Base-by-base conservation (phyloP, 1,140 invertebrate genomes). In the Ephestia elutella region DNA sequence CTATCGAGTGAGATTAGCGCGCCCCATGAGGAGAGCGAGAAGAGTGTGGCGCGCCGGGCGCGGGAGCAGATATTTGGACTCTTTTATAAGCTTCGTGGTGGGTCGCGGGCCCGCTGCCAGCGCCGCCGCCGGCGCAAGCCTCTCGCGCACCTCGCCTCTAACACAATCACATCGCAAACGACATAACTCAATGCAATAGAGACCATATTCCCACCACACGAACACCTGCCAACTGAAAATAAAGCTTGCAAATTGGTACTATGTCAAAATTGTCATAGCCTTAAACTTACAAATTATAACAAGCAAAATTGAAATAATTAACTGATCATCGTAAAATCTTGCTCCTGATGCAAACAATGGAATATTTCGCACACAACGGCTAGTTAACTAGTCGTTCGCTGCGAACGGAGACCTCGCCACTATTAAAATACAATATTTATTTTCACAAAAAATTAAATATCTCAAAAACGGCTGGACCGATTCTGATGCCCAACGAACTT, bases 11-110 rank as follows among this genome's bases (percentile, higher is more conserved):
- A 79, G 79, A 70, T 84, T 79, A 70, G 85, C 81, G 85, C 83
- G 80, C 83, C 78, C 85, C 85, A 87, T 87, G 80, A 80, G 85
- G 79, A 81, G 62, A 73, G 83, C 70, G 76, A 78, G 70, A 72
- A 66, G 69, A 71, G 71, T 84, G 85, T 64, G 70, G 73, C 79
- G 80, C 76, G 78, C 78, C 80, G 83, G 82, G 85, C 85, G 79
- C 80, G 82, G 82, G 73, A 75, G 63, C 79, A 75, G 73, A 71
- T 69, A 59, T 71, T 60, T 65, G 73, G 73, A 72, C 74, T 80
- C 82, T 87, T 87, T 87, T 87, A 87, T 87, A 87, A 87, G 79
- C 81, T 87, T 68, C 71, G 82, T 78, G 70, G 80, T 70, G 66
- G 72, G 75, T 64, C 49, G 61, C 73, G 82, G 84, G 85, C 74